phyloP scores from a whole-genome alignment of 2,888 invertebrate genomes.

The Rhabditoides inermis region DNA sequence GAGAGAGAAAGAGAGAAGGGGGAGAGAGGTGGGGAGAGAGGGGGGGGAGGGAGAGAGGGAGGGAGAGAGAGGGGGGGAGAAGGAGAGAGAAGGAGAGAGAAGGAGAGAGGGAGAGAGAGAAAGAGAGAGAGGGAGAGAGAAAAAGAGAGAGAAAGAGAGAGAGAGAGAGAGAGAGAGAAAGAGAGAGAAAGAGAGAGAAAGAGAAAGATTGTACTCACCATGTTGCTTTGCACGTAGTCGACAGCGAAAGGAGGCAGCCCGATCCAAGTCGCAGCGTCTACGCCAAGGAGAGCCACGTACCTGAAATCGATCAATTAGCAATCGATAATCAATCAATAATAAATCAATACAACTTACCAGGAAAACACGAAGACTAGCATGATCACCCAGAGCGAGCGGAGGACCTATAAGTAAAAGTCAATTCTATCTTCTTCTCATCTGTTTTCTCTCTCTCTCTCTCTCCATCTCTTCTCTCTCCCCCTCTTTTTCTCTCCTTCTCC shows the following conservation, averaged over 20 bases:
- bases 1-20: not conserved
- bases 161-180: too few species aligned
- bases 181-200: too few species aligned
- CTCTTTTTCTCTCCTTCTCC: not conserved
- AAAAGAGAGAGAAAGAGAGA: not conserved
- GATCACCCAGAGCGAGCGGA: not conserved
- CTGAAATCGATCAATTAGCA: too few species aligned
- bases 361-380: slow-evolving; percentile 1
- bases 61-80: not conserved
- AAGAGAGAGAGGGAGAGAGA: slow-evolving; percentile 1
- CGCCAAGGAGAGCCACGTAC: too few species aligned
- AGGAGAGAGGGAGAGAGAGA: not conserved
- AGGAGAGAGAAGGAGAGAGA: not conserved
- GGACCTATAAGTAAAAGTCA: too few species aligned
- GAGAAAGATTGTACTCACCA: too few species aligned
- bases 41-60: not conserved
- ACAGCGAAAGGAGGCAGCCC: too few species aligned
- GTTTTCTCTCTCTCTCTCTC: not conserved
- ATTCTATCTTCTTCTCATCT: not conserved
- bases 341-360: too few species aligned
- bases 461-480: not conserved
- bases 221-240: too few species aligned
- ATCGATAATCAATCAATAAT: too few species aligned
- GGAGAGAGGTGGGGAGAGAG: not conserved
- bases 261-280: too few species aligned